These are phyloP conservation scores for Phacellophora camtschatica DNA, from an alignment of 30 jellyfish, hydroid and myxozoan species.

Conservation along the genomic window DNA sequence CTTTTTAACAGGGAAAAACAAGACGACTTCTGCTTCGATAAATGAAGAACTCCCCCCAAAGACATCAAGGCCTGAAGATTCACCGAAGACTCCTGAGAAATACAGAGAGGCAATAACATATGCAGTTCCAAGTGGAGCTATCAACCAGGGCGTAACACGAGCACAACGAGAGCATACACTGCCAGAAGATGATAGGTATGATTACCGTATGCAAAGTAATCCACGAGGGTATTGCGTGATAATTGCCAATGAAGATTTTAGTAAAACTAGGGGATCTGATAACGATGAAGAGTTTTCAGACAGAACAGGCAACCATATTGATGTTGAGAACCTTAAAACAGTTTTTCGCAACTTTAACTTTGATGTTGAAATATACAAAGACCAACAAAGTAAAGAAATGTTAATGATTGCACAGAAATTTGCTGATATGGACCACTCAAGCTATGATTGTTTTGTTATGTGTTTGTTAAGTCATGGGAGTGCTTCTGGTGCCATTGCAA, in stretches of 20 bases:
- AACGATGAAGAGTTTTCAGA: neutral
- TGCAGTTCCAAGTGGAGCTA: neutral
- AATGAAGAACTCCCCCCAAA: no score
- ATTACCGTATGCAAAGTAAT: conserved; percentile 19
- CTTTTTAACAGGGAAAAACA: neutral
- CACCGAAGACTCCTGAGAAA: neutral
- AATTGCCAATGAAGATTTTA: conserved; percentile 9
- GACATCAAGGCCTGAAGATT: no score
- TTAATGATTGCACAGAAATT: neutral
- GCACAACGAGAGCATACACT: neutral
- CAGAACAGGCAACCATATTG: conserved; percentile 5
- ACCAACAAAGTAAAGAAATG: neutral
- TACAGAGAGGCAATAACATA: no score
- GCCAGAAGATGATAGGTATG: neutral
- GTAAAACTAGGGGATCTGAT: neutral
- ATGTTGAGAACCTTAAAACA: neutral
- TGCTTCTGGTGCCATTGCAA: conserved; percentile 11
- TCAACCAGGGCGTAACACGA: neutral
- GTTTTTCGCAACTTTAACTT: neutral
- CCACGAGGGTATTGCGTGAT: conserved; percentile 45
- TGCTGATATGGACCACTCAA: conserved; percentile 19
- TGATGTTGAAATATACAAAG: neutral
- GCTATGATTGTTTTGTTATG: conserved; percentile 33
- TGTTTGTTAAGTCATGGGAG: conserved; percentile 26
- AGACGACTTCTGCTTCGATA: no score